Conservation (phyloP, 1,140 invertebrate species). For the Phymorhynchus buccinoides region DNA sequence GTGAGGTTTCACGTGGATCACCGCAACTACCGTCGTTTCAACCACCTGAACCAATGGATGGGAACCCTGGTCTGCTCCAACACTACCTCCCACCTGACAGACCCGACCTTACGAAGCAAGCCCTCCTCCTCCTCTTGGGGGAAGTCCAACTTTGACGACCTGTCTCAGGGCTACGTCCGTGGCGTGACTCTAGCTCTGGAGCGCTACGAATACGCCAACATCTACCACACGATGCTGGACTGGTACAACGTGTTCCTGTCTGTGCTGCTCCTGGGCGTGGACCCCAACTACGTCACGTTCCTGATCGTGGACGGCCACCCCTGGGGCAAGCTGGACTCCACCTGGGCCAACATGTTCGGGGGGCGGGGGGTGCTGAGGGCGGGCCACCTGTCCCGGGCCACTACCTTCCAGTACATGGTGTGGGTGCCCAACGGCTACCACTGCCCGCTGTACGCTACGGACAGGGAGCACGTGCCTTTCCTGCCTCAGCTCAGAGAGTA, state of each 20-base stretch:
- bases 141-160: neutral
- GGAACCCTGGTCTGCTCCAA: neutral
- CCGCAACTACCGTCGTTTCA: constrained; percentile 19
- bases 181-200: constrained; percentile 48
- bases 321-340: constrained; percentile 45
- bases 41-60: constrained; percentile 39
- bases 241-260: constrained; percentile 63
- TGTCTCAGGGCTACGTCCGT: neutral
- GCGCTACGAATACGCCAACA: constrained; percentile 65
- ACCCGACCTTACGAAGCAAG: neutral
- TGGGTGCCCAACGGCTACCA: constrained; percentile 56
- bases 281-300: constrained; percentile 44
- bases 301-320: constrained; percentile 56
- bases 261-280: constrained; percentile 52
- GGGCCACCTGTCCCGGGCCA: constrained; percentile 10
- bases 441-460: constrained; percentile 43
- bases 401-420: constrained; percentile 41
- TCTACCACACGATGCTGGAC: constrained; percentile 65
- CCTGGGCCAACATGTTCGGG: constrained; percentile 51
- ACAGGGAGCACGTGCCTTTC: constrained; percentile 32
- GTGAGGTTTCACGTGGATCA: constrained; percentile 3
- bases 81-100: neutral
- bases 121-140: neutral
- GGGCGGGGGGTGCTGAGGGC: neutral
- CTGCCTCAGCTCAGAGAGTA: constrained; percentile 51